Evolutionary conservation across 2,113 vertebrate species (phyloP).

Genomic region (Lathamus discolor): DNA sequence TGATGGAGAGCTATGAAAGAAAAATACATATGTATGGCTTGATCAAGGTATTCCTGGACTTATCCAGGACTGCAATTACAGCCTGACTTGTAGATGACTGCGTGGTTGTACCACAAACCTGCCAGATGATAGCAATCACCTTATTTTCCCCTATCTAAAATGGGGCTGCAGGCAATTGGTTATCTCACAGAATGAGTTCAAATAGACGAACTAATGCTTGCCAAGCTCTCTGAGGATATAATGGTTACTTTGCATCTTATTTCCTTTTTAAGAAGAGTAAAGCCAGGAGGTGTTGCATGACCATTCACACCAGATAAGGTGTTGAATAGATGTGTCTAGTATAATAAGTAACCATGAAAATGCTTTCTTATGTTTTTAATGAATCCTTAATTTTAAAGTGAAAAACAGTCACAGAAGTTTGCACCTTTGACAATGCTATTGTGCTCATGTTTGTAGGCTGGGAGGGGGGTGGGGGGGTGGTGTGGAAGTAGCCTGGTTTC

Average conservation of each 20-base stretch:
- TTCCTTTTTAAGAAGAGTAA: constrained; percentile 1
- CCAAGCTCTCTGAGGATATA: constrained; percentile 2
- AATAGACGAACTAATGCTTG: not conserved
- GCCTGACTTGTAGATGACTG: not conserved
- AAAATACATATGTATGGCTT: not conserved
- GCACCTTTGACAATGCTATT: not conserved
- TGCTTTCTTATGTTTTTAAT: not conserved
- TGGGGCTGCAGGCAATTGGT: not conserved
- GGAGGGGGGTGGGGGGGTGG: too few relatives aligned
- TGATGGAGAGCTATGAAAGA: not conserved
- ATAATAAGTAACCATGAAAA: not conserved
- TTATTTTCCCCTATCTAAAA: not conserved
- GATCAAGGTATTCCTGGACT: not conserved
- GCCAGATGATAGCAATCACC: not conserved
- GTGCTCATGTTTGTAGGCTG: not conserved
- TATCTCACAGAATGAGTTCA: not conserved
- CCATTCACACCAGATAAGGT: constrained; percentile 47
- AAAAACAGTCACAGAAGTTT: not conserved
- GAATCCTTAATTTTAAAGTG: not conserved
- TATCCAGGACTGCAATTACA: not conserved
- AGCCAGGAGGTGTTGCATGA: not conserved
- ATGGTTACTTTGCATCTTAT: constrained; percentile 43
- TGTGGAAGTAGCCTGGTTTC: not conserved
- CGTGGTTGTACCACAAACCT: not conserved
- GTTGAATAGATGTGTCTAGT: not conserved